Evolutionary conservation across 2,797 vertebrate species (phyloP).

Genomic region (Microctenopoma stevenorrisi): DNA sequence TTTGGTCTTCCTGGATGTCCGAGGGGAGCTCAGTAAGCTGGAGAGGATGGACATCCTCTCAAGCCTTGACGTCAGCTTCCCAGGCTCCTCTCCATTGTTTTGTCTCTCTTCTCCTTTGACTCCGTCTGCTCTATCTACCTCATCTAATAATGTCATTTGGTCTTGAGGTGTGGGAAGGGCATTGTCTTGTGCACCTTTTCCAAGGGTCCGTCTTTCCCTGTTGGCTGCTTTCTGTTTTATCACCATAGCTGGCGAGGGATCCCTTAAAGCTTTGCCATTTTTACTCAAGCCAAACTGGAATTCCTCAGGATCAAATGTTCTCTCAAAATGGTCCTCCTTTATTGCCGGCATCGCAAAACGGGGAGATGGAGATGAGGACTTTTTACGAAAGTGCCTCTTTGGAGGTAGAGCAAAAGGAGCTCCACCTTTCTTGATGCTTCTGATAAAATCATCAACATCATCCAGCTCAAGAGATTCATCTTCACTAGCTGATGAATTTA

Average conservation of each 20-base stretch:
- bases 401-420: conserved; percentile 86
- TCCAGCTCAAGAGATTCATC: conserved; percentile 85
- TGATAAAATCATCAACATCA: conserved; percentile 90
- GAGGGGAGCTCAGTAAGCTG: conserved; percentile 81
- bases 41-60: conserved; percentile 93
- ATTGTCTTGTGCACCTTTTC: conserved; percentile 71
- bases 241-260: conserved; percentile 85
- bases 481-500: conserved; percentile 80
- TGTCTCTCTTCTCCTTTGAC: conserved; percentile 58
- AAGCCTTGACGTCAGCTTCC: conserved; percentile 86
- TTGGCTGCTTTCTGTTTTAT: conserved; percentile 88
- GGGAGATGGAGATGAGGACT: conserved; percentile 80
- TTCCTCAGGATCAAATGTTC: conserved; percentile 87
- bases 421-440: conserved; percentile 90
- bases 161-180: conserved; percentile 46
- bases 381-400: conserved; percentile 87
- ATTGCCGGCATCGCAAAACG: conserved; percentile 91
- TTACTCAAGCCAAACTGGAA: conserved; percentile 92
- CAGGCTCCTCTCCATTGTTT: conserved; percentile 72
- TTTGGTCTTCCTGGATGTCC: conserved; percentile 55
- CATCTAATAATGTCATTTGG: conserved; percentile 44
- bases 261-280: conserved; percentile 69
- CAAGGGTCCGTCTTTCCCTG: conserved; percentile 74
- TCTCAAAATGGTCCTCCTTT: conserved; percentile 93
- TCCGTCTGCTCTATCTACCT: conserved; percentile 73